phyloP scores from a whole-genome alignment of 2,888 invertebrate species.

The Morpho deidamia region DNA sequence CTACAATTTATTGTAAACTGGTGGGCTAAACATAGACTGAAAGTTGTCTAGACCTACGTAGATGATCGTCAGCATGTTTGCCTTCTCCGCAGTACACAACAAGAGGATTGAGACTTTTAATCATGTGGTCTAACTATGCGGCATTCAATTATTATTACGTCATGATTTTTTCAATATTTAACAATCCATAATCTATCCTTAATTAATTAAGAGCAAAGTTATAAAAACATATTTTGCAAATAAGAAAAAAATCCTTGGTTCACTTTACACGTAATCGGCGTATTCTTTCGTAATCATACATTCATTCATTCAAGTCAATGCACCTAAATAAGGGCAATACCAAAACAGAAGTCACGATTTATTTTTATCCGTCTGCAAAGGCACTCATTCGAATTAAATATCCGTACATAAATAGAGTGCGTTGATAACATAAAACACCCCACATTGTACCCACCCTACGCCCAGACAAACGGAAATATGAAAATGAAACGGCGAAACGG shows the following conservation, averaged over 20 bases:
- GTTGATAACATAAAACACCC: slow-evolving; percentile 39
- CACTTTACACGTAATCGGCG: slow-evolving; percentile 3
- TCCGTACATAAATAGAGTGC: slow-evolving; percentile 41
- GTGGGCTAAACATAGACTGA: too few relatives aligned
- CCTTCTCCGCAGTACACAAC: too few relatives aligned
- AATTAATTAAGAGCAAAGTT: not conserved
- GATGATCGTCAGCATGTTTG: too few relatives aligned
- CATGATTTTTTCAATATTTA: too few relatives aligned
- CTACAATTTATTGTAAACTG: too few relatives aligned
- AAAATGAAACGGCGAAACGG: slow-evolving; percentile 73
- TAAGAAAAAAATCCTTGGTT: slow-evolving; percentile 12
- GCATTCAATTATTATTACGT: too few relatives aligned
- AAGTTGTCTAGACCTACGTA: too few relatives aligned
- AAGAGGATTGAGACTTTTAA: too few relatives aligned
- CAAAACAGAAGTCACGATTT: slow-evolving; percentile 20
- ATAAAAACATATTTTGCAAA: slow-evolving; percentile 3
- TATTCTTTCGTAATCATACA: slow-evolving; percentile 14
- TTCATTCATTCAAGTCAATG: slow-evolving; percentile 19
- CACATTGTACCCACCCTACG: slow-evolving; percentile 50
- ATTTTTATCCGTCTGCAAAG: slow-evolving; percentile 34
- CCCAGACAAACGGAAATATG: slow-evolving; percentile 76
- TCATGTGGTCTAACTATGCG: too few relatives aligned
- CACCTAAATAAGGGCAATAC: slow-evolving; percentile 20
- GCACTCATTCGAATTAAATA: slow-evolving; percentile 62
- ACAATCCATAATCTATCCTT: not conserved